Evolutionary conservation across 2,113 vertebrate species (phyloP).

Genomic region (Chelonoidis abingdonii): DNA sequence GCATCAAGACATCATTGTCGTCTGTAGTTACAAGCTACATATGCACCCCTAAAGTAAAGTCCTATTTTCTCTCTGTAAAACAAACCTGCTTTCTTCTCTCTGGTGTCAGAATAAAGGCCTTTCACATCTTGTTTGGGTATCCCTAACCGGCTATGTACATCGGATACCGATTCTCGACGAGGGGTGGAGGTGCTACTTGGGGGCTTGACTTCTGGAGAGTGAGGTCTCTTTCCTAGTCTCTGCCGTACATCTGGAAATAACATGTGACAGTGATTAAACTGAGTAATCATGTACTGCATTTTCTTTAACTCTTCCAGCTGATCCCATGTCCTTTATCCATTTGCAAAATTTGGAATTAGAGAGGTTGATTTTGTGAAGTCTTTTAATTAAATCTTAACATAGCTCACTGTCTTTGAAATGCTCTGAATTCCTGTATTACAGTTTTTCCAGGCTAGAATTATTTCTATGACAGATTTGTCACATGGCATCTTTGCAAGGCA

Average conservation of each 20-base stretch:
- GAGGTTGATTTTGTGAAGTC: neutral
- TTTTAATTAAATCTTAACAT: neutral
- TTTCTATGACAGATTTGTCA: neutral
- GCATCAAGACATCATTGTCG: neutral
- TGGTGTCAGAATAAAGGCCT: constrained; percentile 83
- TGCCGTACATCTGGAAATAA: constrained; percentile 88
- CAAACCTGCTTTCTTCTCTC: constrained; percentile 92
- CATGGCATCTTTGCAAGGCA: neutral
- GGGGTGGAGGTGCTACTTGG: constrained; percentile 72
- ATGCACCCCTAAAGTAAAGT: neutral
- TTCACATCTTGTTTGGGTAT: constrained; percentile 86
- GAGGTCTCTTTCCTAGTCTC: constrained; percentile 91
- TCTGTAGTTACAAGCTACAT: neutral
- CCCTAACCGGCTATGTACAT: constrained; percentile 94
- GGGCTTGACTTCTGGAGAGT: constrained; percentile 87
- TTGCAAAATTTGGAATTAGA: neutral
- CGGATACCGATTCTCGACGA: constrained; percentile 87
- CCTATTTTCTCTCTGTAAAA: neutral
- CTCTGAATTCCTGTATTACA: neutral
- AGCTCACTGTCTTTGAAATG: neutral
- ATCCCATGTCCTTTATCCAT: neutral
- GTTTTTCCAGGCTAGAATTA: neutral
- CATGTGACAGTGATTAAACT: constrained; percentile 8
- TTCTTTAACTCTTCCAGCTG: neutral
- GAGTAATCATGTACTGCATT: neutral